A percentile compares a stretch with the other conserved stretches of the same genome.
phyloP scores from a whole-genome alignment of 2,113 vertebrate genomes.

The Brienomyrus brachyistius region DNA sequence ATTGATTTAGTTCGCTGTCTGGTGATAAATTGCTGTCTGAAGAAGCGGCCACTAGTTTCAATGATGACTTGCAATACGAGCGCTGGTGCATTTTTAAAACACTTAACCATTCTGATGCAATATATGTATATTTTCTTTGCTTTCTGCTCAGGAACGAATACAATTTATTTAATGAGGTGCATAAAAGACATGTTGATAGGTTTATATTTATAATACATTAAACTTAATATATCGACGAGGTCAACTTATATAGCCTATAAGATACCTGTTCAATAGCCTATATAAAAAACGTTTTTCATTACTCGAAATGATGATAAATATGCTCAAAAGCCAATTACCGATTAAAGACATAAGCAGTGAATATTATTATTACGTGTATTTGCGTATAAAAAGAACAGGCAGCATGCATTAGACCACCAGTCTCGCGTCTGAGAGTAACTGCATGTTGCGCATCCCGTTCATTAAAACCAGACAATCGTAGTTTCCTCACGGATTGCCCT shows the following conservation, averaged over 20 bases:
- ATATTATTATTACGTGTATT: neutral
- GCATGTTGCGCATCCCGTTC: neutral
- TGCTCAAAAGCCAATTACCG: neutral
- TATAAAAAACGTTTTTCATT: neutral
- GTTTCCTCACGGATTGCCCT: constrained; percentile 25
- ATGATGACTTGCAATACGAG: neutral
- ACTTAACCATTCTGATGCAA: neutral
- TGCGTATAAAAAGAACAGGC: neutral
- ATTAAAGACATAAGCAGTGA: neutral
- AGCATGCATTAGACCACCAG: neutral
- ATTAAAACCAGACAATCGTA: neutral
- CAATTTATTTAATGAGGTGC: neutral
- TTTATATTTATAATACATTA: neutral
- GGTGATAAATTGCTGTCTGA: neutral
- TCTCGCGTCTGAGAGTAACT: neutral
- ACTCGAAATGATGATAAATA: neutral
- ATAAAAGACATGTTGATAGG: neutral
- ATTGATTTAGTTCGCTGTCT: neutral
- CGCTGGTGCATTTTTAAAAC: neutral
- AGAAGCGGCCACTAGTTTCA: neutral
- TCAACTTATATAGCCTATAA: neutral
- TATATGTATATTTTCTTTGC: neutral
- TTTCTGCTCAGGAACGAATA: neutral
- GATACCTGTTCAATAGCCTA: neutral
- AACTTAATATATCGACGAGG: neutral